Conservation (phyloP, 2,888 invertebrate genomes). For the Ametastegia equiseti region DNA sequence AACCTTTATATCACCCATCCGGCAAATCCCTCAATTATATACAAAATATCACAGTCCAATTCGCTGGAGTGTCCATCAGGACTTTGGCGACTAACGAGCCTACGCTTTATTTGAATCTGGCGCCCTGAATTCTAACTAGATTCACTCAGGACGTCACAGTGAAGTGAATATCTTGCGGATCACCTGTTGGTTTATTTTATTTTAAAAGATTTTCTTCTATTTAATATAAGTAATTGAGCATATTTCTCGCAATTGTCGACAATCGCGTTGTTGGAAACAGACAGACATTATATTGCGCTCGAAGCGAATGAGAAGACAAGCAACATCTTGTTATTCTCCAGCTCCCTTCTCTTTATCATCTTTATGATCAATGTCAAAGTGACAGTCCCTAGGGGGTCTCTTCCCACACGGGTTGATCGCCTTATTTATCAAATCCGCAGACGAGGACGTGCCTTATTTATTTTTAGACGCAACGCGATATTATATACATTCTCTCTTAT, state of each 20-base stretch:
- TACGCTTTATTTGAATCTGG: too few relatives aligned
- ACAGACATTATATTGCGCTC: not conserved
- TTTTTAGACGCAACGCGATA: slow-evolving; percentile 20
- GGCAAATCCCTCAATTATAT: too few relatives aligned
- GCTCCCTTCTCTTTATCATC: not conserved
- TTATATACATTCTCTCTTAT: not conserved
- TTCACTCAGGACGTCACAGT: not conserved
- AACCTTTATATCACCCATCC: too few relatives aligned
- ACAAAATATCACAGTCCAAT: too few relatives aligned
- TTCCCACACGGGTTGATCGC: slow-evolving; percentile 19
- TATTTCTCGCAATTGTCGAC: too few relatives aligned
- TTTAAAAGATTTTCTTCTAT: not conserved
- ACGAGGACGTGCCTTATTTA: slow-evolving; percentile 29
- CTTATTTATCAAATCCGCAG: slow-evolving; percentile 36
- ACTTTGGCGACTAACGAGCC: too few relatives aligned
- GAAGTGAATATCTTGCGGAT: not conserved
- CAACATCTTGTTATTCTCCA: too few relatives aligned
- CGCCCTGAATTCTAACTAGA: too few relatives aligned
- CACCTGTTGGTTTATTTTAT: slow-evolving; percentile 19
- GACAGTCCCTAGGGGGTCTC: slow-evolving; percentile 43
- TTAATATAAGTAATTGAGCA: too few relatives aligned
- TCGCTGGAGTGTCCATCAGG: too few relatives aligned
- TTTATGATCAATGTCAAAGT: slow-evolving; percentile 42
- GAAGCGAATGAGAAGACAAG: not conserved
- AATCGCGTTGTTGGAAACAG: too few relatives aligned